Conservation (phyloP, 2,113 vertebrate genomes). For the Cygnus buccinator region DNA sequence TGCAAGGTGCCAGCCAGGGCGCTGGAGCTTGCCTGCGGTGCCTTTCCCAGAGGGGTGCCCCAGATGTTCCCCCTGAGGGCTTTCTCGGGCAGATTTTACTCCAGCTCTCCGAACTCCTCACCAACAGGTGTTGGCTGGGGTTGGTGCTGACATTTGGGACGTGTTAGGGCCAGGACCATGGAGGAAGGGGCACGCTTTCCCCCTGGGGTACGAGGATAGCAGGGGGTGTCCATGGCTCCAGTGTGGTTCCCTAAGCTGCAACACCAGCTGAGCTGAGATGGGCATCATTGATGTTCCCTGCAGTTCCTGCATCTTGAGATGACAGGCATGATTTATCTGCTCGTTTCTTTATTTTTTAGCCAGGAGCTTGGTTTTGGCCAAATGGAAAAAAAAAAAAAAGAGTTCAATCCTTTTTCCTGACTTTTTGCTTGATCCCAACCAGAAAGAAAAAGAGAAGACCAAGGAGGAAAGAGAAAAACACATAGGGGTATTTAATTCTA, state of each 20-base stretch:
- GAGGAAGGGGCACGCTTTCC: neutral
- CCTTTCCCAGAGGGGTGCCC: neutral
- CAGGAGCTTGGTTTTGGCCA: neutral
- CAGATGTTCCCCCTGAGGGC: neutral
- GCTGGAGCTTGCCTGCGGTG: neutral
- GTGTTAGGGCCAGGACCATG: rapidly evolving
- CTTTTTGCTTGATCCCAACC: neutral
- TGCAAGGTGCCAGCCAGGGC: neutral
- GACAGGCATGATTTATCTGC: neutral
- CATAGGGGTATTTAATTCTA: neutral
- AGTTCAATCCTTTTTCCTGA: neutral
- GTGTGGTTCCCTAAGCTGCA: neutral
- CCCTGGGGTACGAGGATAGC: no score
- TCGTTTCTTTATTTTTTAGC: neutral
- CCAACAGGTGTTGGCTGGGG: neutral
- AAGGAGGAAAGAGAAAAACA: neutral
- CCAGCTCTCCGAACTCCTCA: neutral
- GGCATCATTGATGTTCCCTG: neutral
- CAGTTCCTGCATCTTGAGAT: neutral
- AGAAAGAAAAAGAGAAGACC: neutral
- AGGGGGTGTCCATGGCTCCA: neutral
- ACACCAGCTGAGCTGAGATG: neutral
- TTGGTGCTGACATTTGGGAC: no score
- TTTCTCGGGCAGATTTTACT: neutral
- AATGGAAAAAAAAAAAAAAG: neutral